Evolutionary conservation across 2,797 vertebrate genomes (phyloP).

Genomic region (Takifugu rubripes): DNA sequence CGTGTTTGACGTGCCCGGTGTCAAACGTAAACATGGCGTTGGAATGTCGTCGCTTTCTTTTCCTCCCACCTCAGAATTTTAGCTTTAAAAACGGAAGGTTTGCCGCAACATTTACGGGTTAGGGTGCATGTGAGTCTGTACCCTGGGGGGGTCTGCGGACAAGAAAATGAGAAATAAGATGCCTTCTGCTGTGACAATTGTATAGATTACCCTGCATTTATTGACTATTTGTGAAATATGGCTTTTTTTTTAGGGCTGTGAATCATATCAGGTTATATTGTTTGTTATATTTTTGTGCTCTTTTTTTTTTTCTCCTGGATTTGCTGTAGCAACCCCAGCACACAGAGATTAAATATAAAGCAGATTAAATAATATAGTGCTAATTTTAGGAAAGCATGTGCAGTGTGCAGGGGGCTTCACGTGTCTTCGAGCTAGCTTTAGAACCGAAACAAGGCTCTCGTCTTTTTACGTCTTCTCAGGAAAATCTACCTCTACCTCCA

Average conservation of each 20-base stretch:
- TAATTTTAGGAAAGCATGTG: conserved; percentile 51
- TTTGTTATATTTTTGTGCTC: conserved; percentile 37
- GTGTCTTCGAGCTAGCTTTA: conserved; percentile 54
- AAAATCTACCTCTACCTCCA: conserved; percentile 84
- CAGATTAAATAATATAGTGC: conserved; percentile 52
- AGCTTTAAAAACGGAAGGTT: conserved; percentile 8
- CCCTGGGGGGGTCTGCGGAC: conserved; percentile 45
- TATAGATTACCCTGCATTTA: conserved; percentile 68
- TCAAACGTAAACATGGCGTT: conserved; percentile 4
- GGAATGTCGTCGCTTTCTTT: conserved; percentile 48
- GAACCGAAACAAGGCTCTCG: conserved; percentile 62
- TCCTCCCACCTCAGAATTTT: conserved; percentile 2
- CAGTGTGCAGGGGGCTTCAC: conserved; percentile 34
- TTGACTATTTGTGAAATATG: conserved; percentile 62
- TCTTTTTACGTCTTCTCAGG: conserved; percentile 76
- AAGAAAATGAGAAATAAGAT: conserved; percentile 58
- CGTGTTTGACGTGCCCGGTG: conserved; percentile 5
- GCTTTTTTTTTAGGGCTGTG: conserved; percentile 54
- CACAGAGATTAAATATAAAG: conserved; percentile 63
- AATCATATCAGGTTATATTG: conserved; percentile 59
- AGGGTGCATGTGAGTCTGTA: conserved; percentile 35
- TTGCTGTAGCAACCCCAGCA: conserved; percentile 56
- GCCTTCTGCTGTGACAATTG: conserved; percentile 81
- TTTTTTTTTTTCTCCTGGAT: conserved; percentile 24
- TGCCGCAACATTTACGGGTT: conserved; percentile 37